Conservation (phyloP, 2,888 invertebrate species). For the Polymixis lichenea region DNA sequence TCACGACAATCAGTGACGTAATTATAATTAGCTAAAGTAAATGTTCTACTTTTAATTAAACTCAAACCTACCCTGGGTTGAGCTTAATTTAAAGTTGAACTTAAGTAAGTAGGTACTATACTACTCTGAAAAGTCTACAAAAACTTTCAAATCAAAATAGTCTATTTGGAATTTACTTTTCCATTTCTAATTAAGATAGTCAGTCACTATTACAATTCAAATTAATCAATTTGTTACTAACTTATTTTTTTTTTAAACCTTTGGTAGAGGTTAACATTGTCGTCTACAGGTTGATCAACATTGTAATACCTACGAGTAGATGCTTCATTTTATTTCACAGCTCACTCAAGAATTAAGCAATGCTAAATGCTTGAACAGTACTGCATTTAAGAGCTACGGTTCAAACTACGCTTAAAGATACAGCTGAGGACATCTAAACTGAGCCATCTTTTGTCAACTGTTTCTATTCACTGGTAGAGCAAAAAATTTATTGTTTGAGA, state of each 20-base stretch:
- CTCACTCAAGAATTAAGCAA: conserved; percentile 58
- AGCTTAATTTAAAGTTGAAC: neutral
- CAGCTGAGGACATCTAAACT: conserved; percentile 33
- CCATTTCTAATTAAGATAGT: neutral
- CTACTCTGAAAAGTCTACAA: conserved; percentile 2
- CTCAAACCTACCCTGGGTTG: neutral
- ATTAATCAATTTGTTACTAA: neutral
- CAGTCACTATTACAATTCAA: neutral
- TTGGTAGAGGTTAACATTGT: neutral
- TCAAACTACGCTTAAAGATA: conserved; percentile 42
- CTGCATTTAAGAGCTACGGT: conserved; percentile 58
- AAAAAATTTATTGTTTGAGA: neutral
- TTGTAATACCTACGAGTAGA: conserved; percentile 5
- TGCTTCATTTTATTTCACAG: conserved; percentile 29
- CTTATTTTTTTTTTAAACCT: too few species aligned
- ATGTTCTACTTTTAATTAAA: too few species aligned
- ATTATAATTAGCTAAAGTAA: too few species aligned
- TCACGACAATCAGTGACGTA: neutral
- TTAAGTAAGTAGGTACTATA: neutral
- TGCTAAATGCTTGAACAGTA: conserved; percentile 46
- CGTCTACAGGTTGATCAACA: conserved; percentile 1
- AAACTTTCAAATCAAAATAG: conserved; percentile 17
- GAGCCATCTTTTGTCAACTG: neutral
- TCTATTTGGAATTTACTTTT: neutral
- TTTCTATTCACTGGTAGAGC: neutral